phyloP scores from a whole-genome alignment of 2,888 invertebrate species.

The Tenthredo amoena region DNA sequence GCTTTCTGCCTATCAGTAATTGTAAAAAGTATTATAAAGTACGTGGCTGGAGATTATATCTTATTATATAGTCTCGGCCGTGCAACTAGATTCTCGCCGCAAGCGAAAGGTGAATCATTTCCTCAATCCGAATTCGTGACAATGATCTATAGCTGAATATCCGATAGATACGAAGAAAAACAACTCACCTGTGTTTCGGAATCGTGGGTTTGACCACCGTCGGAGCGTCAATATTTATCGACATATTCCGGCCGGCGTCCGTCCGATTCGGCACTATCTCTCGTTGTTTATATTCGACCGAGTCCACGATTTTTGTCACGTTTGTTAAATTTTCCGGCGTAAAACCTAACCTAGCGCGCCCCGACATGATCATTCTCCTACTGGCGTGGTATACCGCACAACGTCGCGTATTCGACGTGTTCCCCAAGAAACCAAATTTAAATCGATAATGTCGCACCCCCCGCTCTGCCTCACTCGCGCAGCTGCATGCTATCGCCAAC shows the following conservation, averaged over 20 bases:
- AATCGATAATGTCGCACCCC: constrained; percentile 73
- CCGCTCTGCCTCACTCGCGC: constrained; percentile 14
- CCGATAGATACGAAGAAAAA: neutral
- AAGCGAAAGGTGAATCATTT: neutral
- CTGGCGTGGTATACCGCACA: constrained; percentile 4
- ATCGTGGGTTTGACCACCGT: constrained; percentile 34
- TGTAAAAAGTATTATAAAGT: neutral
- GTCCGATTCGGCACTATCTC: constrained; percentile 30
- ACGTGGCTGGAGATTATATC: neutral
- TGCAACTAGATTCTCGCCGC: neutral
- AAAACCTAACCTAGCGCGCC: constrained; percentile 48
- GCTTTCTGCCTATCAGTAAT: neutral
- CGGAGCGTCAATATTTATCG: constrained; percentile 44
- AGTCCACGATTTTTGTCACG: neutral
- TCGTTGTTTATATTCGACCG: constrained; percentile 17
- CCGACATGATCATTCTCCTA: constrained; percentile 36
- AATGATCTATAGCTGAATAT: neutral
- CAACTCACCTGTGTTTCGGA: constrained; percentile 43
- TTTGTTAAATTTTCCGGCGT: neutral
- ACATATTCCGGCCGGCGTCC: constrained; percentile 21
- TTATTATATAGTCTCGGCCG: neutral
- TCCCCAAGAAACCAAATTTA: constrained; percentile 75
- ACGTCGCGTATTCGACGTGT: constrained; percentile 38
- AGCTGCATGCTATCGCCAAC: constrained; percentile 35
- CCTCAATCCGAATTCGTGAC: neutral